Percentiles rank a stretch among this genome's conserved stretches.
Evolutionary conservation across 2,113 vertebrate genomes (phyloP).

Genomic region (Platysternon megacephalum): DNA sequence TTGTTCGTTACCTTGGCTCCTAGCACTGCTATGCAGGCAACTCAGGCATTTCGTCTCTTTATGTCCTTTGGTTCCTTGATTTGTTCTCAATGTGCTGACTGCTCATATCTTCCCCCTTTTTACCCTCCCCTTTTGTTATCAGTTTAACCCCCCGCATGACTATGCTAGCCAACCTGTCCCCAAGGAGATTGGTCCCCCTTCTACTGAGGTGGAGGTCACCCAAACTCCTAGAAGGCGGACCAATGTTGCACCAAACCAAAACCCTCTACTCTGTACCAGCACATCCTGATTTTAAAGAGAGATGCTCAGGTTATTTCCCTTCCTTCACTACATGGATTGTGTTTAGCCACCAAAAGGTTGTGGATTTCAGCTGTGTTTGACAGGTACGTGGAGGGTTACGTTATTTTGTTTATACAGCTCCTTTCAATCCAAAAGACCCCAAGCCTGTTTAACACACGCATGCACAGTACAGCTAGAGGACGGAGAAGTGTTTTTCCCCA

Average conservation of each 20-base stretch:
- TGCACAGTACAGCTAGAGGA: background rate
- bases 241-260: background rate
- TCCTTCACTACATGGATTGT: background rate
- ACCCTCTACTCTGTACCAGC: background rate
- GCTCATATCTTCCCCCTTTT: background rate
- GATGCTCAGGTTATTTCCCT: background rate
- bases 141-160: no score
- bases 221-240: background rate
- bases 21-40: background rate
- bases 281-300: background rate
- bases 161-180: background rate
- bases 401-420: background rate
- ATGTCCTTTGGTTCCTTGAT: background rate
- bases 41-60: background rate
- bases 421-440: background rate
- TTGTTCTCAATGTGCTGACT: background rate
- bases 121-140: background rate
- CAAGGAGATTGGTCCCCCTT: background rate
- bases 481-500: background rate
- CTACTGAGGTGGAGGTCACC: background rate
- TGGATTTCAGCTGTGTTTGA: background rate
- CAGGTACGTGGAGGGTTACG: background rate
- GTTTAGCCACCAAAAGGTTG: background rate
- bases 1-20: background rate
- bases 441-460: background rate